A percentile compares a stretch with the other conserved stretches of the same genome.
Conservation (phyloP, 2,888 invertebrate genomes). For the Sicus ferrugineus region DNA sequence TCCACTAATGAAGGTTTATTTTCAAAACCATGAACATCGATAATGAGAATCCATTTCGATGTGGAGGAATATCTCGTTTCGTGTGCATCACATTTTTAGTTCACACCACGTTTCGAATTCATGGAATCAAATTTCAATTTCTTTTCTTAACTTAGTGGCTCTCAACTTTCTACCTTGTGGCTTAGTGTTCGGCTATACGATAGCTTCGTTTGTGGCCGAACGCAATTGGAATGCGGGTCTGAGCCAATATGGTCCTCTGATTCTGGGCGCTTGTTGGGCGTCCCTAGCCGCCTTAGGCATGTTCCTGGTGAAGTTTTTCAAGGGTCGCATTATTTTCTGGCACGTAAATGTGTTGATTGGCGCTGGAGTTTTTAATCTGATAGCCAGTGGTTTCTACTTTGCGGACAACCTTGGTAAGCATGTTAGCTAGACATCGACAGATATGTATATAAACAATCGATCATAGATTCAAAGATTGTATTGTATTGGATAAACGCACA, state of each 20-base stretch:
- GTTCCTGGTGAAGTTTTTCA: slow-evolving; percentile 51
- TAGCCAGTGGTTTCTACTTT: slow-evolving; percentile 60
- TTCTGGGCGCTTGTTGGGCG: slow-evolving; percentile 52
- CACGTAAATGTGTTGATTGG: slow-evolving; percentile 52
- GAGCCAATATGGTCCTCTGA: slow-evolving; percentile 55
- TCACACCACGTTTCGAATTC: no score
- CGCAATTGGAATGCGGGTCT: slow-evolving; percentile 44
- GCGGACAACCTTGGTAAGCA: slow-evolving; percentile 56
- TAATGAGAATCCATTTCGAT: slow-evolving; percentile 14
- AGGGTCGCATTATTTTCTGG: slow-evolving; percentile 55
- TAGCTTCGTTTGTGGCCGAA: slow-evolving; percentile 55
- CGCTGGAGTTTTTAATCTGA: slow-evolving; percentile 50
- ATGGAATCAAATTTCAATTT: no score
- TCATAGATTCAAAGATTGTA: no score
- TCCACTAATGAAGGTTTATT: background rate
- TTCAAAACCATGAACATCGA: background rate
- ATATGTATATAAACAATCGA: no score
- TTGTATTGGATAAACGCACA: no score
- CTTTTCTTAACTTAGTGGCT: slow-evolving; percentile 47
- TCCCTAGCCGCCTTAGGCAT: slow-evolving; percentile 47
- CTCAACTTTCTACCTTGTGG: slow-evolving; percentile 57
- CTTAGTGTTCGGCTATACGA: slow-evolving; percentile 57
- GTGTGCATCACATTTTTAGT: no score
- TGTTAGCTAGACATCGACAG: no score
- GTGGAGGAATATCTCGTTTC: no score